Base-by-base conservation (phyloP, 2,113 vertebrate species). In the Monopterus albus region DNA sequence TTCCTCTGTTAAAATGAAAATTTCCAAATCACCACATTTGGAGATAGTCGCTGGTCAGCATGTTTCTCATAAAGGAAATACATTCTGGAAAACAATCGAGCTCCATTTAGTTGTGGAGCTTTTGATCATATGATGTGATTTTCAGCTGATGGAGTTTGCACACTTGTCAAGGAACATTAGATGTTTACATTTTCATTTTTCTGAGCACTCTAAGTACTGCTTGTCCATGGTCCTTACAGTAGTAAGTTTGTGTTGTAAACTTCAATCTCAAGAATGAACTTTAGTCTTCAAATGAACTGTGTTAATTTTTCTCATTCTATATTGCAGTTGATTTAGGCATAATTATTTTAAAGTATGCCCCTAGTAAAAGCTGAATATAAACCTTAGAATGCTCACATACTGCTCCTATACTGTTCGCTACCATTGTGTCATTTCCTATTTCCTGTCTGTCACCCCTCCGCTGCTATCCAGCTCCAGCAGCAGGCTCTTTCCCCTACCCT, bases 391-490 rank as follows among this genome's bases (percentile, higher is more conserved):
- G 38, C 33, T 29, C 43, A 49, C 42, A 50, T 17, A 23, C 35
- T 10, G 13, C 10, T 67, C 68, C 20, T 50, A 26, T 45, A 43
- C 35, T 7, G 40, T 73, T 64, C 64, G 39, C 52, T 35, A 56
- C 23, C 75, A 59, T n/a, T 64, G 39, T 81, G 66, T 67, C 53
- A 70, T 79, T 84, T 79, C 64, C 65, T 64, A 63, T 85, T 80
- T 85, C 81, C 83, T 87, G 75, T 83, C 87, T 80, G 72, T 76
- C 89, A 69, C 78, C 80, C 67, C 57, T 62, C 56, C 21, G 23
- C 53, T 56, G 59, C 74, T 35, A 18, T 59, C 59, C 14, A 35
- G 70, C 83, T 60, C 58, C 60, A 76, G 52, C 81, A 81, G 73
- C 71, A 56, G 61, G 40, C 63, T 62, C 57, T 55, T 46, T 39